phyloP scores from a whole-genome alignment of 1,140 invertebrate genomes.

The Drosophila fuyamai region DNA sequence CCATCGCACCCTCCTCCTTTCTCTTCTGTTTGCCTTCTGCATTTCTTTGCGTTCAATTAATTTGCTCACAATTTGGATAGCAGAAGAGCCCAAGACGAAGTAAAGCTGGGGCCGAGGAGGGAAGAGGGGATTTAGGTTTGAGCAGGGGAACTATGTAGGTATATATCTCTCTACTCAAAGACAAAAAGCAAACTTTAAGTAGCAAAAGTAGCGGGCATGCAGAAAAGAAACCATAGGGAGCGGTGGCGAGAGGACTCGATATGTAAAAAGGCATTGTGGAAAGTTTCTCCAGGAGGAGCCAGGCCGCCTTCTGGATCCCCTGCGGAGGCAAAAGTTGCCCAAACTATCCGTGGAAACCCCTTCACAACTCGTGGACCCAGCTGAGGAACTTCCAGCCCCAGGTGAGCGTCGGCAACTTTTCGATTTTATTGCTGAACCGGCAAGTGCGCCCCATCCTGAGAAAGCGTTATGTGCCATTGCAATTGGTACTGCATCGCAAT shows the following conservation, averaged over 20 bases:
- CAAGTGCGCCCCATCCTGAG: constrained; percentile 26
- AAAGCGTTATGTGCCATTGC: constrained; percentile 19
- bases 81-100: constrained; percentile 40
- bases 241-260: constrained; percentile 13
- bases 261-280: constrained; percentile 65
- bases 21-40: constrained; percentile 69
- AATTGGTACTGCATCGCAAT: constrained; percentile 19
- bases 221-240: constrained; percentile 25
- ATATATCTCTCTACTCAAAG: constrained; percentile 49
- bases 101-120: constrained; percentile 3
- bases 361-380: constrained; percentile 43
- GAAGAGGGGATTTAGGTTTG: not conserved
- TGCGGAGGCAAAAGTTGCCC: constrained; percentile 69
- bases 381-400: constrained; percentile 36
- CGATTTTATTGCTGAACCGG: constrained; percentile 70
- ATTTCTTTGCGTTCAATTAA: constrained; percentile 82
- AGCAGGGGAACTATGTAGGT: not conserved
- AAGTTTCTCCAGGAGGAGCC: constrained; percentile 49
- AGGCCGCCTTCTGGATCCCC: constrained; percentile 21
- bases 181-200: constrained; percentile 82
- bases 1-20: constrained; percentile 14
- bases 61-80: constrained; percentile 78
- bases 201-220: constrained; percentile 60
- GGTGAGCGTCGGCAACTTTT: constrained; percentile 70
- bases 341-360: constrained; percentile 72